Evolutionary conservation across 2,113 vertebrate genomes (phyloP).

Genomic region (Calyptomena viridis): DNA sequence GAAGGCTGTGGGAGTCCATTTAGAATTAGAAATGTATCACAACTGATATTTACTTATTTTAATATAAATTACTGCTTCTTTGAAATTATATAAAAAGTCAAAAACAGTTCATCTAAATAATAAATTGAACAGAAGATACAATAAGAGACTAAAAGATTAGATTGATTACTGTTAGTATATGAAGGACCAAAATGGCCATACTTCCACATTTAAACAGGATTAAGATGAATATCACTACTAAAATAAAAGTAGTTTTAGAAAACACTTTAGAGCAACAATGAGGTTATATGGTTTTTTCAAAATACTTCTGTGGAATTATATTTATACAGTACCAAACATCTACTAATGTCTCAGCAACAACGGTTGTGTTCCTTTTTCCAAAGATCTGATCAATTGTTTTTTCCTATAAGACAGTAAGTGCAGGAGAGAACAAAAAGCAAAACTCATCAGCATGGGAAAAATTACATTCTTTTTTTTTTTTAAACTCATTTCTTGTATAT

Average conservation of each 20-base stretch:
- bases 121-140: neutral
- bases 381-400: conserved; percentile 27
- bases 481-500: neutral
- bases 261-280: neutral
- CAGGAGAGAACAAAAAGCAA: conserved; percentile 23
- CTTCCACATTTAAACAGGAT: neutral
- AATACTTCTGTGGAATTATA: neutral
- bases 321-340: neutral
- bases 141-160: neutral
- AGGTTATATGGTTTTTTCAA: neutral
- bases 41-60: neutral
- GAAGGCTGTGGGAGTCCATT: neutral
- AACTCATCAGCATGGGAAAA: neutral
- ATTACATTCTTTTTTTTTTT: neutral
- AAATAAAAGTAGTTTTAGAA: neutral
- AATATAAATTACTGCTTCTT: neutral
- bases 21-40: neutral
- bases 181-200: neutral
- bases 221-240: neutral
- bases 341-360: conserved; percentile 34
- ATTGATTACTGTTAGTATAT: neutral
- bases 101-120: neutral
- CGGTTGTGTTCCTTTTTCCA: neutral
- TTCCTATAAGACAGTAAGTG: conserved; percentile 7
- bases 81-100: neutral